Evolutionary conservation across 37 sponge, comb jelly and placozoan species (phyloP).

Genomic region (Beroe forskalii): DNA sequence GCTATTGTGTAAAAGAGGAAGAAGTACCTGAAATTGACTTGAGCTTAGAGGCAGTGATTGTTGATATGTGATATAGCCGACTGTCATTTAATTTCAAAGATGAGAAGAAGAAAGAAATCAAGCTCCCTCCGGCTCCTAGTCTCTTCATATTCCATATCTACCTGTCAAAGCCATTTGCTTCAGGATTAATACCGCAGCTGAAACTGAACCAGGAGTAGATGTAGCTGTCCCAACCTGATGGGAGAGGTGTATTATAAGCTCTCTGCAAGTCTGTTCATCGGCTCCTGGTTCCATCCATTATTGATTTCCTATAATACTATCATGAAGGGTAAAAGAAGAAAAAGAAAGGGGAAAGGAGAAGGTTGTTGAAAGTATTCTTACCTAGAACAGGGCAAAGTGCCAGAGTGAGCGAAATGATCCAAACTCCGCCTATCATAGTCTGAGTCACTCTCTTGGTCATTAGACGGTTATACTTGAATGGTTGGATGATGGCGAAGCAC

Average conservation of each 20-base stretch:
- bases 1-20: constrained; percentile 22
- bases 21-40: constrained; percentile 28
- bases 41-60: background rate
- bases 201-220: constrained; percentile 20
- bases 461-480: constrained; percentile 1
- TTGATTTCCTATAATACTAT: too few species aligned
- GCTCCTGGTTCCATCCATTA: too few species aligned
- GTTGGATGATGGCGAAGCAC: background rate
- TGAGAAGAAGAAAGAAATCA: too few species aligned
- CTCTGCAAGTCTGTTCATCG: too few species aligned
- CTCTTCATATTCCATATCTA: too few species aligned
- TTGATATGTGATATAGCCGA: background rate
- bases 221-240: constrained; percentile 42
- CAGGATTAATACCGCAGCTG: constrained; percentile 16
- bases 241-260: too few species aligned
- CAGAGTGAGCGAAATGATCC: background rate
- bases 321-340: too few species aligned
- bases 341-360: too few species aligned
- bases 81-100: too few species aligned
- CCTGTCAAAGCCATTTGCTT: background rate
- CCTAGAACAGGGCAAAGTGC: constrained; percentile 26
- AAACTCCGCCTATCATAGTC: background rate
- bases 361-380: too few species aligned
- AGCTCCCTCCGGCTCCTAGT: too few species aligned
- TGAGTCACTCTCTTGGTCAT: background rate